Base-by-base conservation (phyloP, 1,140 invertebrate species). In the Meteorus sp. region DNA sequence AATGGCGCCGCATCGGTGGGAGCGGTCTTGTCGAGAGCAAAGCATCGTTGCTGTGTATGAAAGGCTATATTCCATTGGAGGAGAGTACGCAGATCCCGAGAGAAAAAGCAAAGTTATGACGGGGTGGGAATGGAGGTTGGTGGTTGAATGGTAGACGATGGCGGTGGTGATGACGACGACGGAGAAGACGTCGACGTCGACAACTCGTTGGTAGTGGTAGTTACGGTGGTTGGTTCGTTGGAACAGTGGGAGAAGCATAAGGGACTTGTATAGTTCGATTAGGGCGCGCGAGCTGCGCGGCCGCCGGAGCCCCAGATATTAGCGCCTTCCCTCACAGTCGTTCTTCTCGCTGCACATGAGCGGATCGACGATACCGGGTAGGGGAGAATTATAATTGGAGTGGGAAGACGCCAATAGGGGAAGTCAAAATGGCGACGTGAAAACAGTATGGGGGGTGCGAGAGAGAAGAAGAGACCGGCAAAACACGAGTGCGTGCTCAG, bases 251-350 rank as follows among this genome's bases (percentile, higher is more conserved):
- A 61, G 64, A 63, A 68, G 63, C 62, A 68, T 68, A 64, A 65
- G 63, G 64, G 69, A 62, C 64, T 69, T 67, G 67, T 68, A 64
- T 69, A 73, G 68, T 75, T 76, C 72, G 73, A 75, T 75, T 74
- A 73, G 69, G 67, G 71, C 67, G 67, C 72, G 67, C 72, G 71
- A 70, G 73, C 70, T 67, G 70, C 66, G 69, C 71, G 72, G 73
- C 72, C 71, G 71, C 68, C 67, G 72, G 72, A 74, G 72, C 73
- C 73, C 72, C 74, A 71, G 74, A 76, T 76, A 76, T 75, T 73
- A 72, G 72, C 71, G 70, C 63, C 63, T 60, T 67, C 63, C 63
- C 62, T 58, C 52, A n/a, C n/a, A 44, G 52, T 53, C 56, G 56
- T 54, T 54, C 29, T 55, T 60, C 57, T 58, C 59, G 35, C 44